These are phyloP conservation scores for Copidosoma floridanum DNA, from an alignment of 1,140 invertebrate genomes.

Conservation along the genomic window DNA sequence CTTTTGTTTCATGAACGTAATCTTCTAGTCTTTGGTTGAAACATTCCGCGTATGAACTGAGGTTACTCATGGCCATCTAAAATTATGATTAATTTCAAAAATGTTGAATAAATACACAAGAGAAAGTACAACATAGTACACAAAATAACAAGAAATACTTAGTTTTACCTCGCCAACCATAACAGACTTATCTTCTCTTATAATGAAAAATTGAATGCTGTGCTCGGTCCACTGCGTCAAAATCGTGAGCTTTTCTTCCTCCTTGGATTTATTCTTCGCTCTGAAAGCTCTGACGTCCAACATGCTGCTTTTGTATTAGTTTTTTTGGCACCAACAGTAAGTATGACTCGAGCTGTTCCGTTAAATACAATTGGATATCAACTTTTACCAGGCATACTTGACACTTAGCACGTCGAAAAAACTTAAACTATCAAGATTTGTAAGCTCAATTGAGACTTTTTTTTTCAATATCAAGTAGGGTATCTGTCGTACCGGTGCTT, in stretches of 20 bases:
- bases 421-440: no score
- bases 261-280: conserved; percentile 1
- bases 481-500: no score
- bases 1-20: conserved; percentile 29
- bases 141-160: conserved; percentile 5
- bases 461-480: no score
- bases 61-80: conserved; percentile 3
- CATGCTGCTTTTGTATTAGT: no score
- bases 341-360: no score
- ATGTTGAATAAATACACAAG: not conserved
- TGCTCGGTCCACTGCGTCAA: not conserved
- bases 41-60: not conserved
- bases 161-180: conserved; percentile 7
- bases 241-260: conserved; percentile 10
- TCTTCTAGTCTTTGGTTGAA: conserved; percentile 22
- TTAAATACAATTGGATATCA: no score
- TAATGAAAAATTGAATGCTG: conserved; percentile 14
- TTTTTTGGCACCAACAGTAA: no score
- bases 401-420: no score
- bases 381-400: no score
- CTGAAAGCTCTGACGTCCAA: conserved; percentile 3
- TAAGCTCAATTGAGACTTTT: no score
- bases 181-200: conserved; percentile 2
- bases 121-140: not conserved
- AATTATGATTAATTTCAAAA: not conserved